Evolutionary conservation across 2,113 vertebrate species (phyloP), one percentile per base, ranked within the genome.

Genomic region (Scytalopus superciliaris): DNA sequence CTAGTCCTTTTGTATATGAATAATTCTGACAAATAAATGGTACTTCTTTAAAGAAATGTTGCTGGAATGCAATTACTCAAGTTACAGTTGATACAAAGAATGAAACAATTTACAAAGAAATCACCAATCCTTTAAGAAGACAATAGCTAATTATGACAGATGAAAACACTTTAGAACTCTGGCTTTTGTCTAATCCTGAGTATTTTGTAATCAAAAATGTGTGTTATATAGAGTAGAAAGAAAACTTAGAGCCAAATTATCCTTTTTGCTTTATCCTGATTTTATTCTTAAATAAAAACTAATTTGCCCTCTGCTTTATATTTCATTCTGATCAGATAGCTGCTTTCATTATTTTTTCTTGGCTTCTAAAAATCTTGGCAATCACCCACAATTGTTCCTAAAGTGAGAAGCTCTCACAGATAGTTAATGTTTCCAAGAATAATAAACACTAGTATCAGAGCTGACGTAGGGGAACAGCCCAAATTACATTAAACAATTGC

Each of bases 371-470:
- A 78, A 74, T 14, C 69, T 78, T 91, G 68, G 56, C 69, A 67
- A 63, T 53, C 40, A 42, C 24, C 31, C 35, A 70, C 60, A 78
- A 35, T 31, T 45, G 6, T 72, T 93, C 35, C 81, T 84, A 50
- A 89, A 89, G 33, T 40, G 45, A 93, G 64, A 78, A 63, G 56
- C 35, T 81, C n/a, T 67, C 39, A 70, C 0, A 69, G 79, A 87
- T 56, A 91, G 37, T n/a, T 57, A 85, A n/a, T 83, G 86, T 69
- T 94, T 93, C 50, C 59, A 93, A 93, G 74, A 70, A 89, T 40
- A 93, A 77, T 59, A 80, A 80, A 94, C 35, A 78, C 17, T 47
- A 73, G 28, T 69, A 80, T 92, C 83, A 77, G n/a, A 95, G n/a
- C 37, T 90, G 67, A 91, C 1, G 2, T 30, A 94, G 42, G 57